Evolutionary conservation across 2,888 invertebrate genomes (phyloP).

Genomic region (Melipona bicolor): DNA sequence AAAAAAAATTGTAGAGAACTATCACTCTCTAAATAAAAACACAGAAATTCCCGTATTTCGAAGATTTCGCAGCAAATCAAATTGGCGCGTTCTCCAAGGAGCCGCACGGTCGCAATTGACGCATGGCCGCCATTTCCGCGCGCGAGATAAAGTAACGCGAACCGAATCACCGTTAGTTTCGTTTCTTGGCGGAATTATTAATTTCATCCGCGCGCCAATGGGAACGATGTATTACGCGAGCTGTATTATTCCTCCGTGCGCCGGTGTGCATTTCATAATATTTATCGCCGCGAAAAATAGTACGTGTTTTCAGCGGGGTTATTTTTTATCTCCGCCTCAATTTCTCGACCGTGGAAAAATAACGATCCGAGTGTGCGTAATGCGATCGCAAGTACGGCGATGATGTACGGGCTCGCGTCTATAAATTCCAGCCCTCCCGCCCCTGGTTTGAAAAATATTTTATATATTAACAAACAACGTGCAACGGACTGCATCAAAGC

Average conservation of each 20-base stretch:
- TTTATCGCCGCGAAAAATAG: conserved; percentile 11
- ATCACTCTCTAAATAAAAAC: neutral
- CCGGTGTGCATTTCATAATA: conserved; percentile 13
- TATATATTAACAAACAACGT: conserved; percentile 31
- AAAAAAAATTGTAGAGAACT: neutral
- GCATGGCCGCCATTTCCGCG: neutral
- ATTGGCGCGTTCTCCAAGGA: neutral
- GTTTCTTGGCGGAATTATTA: conserved; percentile 1
- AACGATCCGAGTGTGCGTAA: conserved; percentile 35
- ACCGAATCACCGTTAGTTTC: neutral
- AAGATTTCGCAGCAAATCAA: neutral
- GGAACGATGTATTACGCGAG: neutral
- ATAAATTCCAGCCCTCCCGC: conserved; percentile 32
- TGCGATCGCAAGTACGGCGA: conserved; percentile 24
- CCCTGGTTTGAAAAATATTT: conserved; percentile 37
- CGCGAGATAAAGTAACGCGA: neutral
- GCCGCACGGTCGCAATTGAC: neutral
- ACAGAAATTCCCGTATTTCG: neutral
- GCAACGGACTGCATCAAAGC: conserved; percentile 5
- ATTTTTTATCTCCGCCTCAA: conserved; percentile 19
- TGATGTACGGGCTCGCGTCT: conserved; percentile 13
- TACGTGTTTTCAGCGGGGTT: neutral
- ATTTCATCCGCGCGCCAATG: conserved; percentile 7
- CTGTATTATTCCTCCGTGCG: neutral
- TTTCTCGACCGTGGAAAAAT: conserved; percentile 16